Evolutionary conservation across 2,888 invertebrate species (phyloP).

Genomic region (Watsonalla binaria): DNA sequence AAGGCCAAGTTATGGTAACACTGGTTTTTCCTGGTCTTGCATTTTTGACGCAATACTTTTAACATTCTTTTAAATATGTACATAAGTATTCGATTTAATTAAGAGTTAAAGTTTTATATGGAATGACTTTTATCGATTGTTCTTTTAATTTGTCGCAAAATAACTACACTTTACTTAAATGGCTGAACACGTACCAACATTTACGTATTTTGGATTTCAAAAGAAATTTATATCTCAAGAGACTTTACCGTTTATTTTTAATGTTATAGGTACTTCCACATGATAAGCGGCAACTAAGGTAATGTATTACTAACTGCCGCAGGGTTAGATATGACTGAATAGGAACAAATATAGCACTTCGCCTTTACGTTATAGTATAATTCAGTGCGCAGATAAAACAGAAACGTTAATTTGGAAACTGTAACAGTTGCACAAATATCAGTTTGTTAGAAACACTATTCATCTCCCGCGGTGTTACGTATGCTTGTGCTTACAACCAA

Average conservation of each 20-base stretch:
- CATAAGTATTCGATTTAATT: neutral
- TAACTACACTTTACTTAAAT: no score
- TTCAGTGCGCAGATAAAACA: conserved; percentile 50
- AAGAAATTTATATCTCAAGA: no score
- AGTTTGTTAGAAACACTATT: conserved; percentile 24
- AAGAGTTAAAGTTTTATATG: neutral
- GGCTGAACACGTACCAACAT: no score
- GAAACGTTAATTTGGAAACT: conserved; percentile 55
- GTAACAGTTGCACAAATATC: conserved; percentile 47
- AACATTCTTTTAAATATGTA: neutral
- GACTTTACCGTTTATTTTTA: no score
- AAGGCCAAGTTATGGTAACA: conserved; percentile 34
- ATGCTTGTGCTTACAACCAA: conserved; percentile 2
- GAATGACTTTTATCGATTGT: neutral
- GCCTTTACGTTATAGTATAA: conserved; percentile 43
- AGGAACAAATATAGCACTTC: conserved; percentile 13
- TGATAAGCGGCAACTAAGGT: no score
- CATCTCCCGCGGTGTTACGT: conserved; percentile 14
- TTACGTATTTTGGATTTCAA: no score
- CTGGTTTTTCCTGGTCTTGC: conserved; percentile 5
- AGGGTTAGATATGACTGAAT: no score
- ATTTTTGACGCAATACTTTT: conserved; percentile 2
- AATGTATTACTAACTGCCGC: no score
- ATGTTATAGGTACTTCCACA: no score
- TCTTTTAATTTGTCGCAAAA: no score